Base-by-base conservation (phyloP, 2,888 invertebrate genomes). In the Glomeris marginata region DNA sequence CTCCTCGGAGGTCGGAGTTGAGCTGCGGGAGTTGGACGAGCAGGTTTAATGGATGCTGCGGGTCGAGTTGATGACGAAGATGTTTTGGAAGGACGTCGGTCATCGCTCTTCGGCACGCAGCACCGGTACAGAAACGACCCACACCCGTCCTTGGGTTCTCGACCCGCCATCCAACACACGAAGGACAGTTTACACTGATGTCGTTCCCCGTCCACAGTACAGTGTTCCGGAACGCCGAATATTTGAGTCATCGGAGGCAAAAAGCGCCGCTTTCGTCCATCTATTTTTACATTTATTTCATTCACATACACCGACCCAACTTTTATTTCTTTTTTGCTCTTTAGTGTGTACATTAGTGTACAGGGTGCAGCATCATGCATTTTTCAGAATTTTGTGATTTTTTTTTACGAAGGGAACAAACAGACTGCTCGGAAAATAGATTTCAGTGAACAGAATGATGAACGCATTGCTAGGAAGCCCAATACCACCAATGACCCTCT, bases 41-140 rank as follows among this genome's bases (percentile, higher is more conserved):
- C 15, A 8, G 45, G 34, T 13, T 16, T 8, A n/a, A n/a, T 18
- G 34, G n/a, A 21, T 15, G 41, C 33, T 16, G 40, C 38, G 13
- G 41, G 18, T n/a, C 40, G 45, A 10, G 34, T 22, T n/a, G 28
- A 40, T 28, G 22, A 35, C 28, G 37, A 18, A 15, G 11, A 15
- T 2, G 47, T 2, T 6, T 15, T 13, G 13, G 45, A 33, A 22
- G 36, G 18, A 13, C 20, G 15, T 20, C 28, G 20, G 34, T 50
- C 46, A 6, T 41, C 50, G 18, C 41, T 35, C 36, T 50, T 50
- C 37, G 50, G 50, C 41, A 50, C 50, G 35, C 50, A 50, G 21
- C 50, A 50, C 10, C 50, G 28, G 46, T 50, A 50, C 18, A 50
- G 46, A 22, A 50, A n/a, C 20, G 50, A 50, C n/a, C 46, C 50